These are phyloP conservation scores for Holothuria scabra DNA, from an alignment of 53 echinoderm and acorn worm species.

Conservation along the genomic window DNA sequence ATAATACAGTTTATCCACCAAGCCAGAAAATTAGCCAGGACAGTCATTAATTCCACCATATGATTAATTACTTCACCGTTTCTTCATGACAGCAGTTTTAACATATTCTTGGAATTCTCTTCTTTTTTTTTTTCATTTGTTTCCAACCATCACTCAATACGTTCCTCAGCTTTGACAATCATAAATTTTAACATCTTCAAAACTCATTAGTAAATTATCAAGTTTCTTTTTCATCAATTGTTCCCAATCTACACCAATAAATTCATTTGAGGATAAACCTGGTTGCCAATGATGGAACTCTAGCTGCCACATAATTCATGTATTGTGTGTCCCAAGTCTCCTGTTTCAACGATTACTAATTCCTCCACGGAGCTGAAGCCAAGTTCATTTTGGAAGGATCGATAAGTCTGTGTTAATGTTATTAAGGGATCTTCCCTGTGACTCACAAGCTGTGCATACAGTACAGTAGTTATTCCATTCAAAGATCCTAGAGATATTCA, in stretches of 20 bases:
- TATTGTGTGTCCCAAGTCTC: neutral
- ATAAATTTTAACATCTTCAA: neutral
- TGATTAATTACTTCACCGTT: no score
- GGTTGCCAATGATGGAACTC: neutral
- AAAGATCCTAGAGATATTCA: no score
- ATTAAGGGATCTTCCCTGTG: conserved; percentile 19
- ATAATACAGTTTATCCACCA: no score
- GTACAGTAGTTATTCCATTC: no score
- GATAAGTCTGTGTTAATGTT: conserved; percentile 42
- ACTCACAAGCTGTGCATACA: conserved; percentile 5
- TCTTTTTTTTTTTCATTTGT: no score
- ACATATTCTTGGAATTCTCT: no score
- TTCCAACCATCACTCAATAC: no score
- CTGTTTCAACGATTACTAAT: conserved; percentile 31
- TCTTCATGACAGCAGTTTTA: no score
- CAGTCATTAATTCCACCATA: no score
- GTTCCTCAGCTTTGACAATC: no score
- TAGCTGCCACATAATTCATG: no score
- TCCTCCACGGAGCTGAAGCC: conserved; percentile 10
- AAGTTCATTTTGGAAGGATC: conserved; percentile 20
- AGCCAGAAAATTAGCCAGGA: no score
- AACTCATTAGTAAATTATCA: conserved; percentile 25
- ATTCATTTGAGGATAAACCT: conserved; percentile 15
- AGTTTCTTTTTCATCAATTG: neutral
- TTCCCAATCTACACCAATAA: conserved; percentile 11